Conservation (phyloP, 1,140 invertebrate genomes). For the Coenobita brevimanus region DNA sequence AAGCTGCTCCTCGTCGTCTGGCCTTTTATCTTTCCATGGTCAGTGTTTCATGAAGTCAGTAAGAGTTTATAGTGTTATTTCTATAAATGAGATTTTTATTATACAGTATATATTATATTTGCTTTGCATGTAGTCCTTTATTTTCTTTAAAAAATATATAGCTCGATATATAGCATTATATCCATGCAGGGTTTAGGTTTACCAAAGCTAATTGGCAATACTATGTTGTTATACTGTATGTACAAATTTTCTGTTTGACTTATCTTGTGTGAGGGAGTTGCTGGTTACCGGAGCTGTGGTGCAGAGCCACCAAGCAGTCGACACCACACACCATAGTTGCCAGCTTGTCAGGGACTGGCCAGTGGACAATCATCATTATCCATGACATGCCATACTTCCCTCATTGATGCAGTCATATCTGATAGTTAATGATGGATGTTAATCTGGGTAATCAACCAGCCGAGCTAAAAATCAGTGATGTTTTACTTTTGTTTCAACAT, state of each 20-base stretch:
- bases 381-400: too few species aligned
- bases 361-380: too few species aligned
- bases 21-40: slow-evolving; percentile 60
- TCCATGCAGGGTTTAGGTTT: slow-evolving; percentile 55
- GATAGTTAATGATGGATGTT: too few species aligned
- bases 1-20: slow-evolving; percentile 1
- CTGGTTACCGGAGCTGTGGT: slow-evolving; percentile 34
- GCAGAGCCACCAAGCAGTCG: slow-evolving; percentile 4
- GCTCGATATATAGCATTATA: slow-evolving; percentile 48
- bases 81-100: slow-evolving; percentile 62
- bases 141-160: slow-evolving; percentile 54
- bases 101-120: slow-evolving; percentile 62
- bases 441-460: too few species aligned
- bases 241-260: slow-evolving; percentile 18
- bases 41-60: slow-evolving; percentile 66
- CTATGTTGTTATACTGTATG: not conserved
- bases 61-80: slow-evolving; percentile 65
- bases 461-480: too few species aligned
- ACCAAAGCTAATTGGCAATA: slow-evolving; percentile 64
- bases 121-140: slow-evolving; percentile 63
- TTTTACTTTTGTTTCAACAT: too few species aligned
- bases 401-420: too few species aligned
- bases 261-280: slow-evolving; percentile 38
- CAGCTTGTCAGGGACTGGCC: not conserved
- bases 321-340: slow-evolving; percentile 10